Evolutionary conservation across 2,113 vertebrate species (phyloP).

Genomic region (Cisticola juncidis): DNA sequence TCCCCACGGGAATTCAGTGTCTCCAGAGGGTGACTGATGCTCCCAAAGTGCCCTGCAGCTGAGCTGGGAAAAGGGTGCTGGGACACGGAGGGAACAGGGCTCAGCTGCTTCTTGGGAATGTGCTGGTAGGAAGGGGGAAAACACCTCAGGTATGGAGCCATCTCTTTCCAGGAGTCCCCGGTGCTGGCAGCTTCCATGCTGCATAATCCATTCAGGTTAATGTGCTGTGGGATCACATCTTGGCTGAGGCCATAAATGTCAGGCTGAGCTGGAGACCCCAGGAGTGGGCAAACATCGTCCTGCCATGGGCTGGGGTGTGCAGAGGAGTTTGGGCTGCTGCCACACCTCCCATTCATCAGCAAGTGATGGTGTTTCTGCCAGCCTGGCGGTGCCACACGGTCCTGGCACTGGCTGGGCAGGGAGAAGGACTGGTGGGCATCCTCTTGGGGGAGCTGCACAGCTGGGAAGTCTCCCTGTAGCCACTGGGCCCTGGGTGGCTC

Average conservation of each 20-base stretch:
- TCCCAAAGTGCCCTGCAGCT: background rate
- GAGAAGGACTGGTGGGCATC: background rate
- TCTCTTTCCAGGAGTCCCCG: background rate
- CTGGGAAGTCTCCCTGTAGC: background rate
- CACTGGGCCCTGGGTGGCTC: background rate
- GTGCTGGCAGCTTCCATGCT: fast-evolving
- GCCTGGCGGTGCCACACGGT: fast-evolving
- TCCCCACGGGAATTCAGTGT: background rate
- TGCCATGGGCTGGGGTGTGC: background rate
- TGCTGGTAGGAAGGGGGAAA: background rate
- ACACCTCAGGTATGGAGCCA: background rate
- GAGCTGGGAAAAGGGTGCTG: background rate
- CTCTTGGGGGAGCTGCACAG: background rate
- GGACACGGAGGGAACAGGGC: background rate
- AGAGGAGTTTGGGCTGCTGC: background rate
- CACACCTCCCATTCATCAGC: background rate
- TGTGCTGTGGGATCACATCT: background rate
- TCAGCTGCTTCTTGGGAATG: background rate
- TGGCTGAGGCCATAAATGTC: background rate
- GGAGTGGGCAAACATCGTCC: background rate
- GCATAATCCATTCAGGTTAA: background rate
- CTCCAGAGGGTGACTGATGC: fast-evolving
- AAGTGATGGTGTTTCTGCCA: background rate
- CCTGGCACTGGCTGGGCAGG: background rate
- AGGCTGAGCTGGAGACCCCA: background rate